Base-by-base conservation (phyloP, 2,797 vertebrate genomes). In the Sebastes minor region DNA sequence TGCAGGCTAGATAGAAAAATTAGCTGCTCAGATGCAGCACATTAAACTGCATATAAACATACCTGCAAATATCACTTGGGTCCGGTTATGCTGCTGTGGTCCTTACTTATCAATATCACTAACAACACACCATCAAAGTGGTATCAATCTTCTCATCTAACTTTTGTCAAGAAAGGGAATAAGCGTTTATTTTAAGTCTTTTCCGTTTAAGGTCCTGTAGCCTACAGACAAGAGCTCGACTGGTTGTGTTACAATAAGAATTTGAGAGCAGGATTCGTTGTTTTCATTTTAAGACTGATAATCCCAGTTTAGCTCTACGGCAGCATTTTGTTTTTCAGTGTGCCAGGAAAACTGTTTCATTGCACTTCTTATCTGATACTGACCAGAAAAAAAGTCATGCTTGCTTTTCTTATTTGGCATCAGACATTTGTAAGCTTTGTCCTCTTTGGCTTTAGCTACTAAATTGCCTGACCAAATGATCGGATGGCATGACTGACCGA, bases 281-380 rank as follows among this genome's bases (percentile, higher is more conserved):
- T 65, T 64, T 65, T 77, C 28, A 69, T 67, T 62, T 70, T 4
- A 74, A 59, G 28, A 69, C 49, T 70, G 70, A 74, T 52, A 60
- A 38, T 27, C 53, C 28, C 5, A 25, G 12, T 32, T 49, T 12
- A 30, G 6, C 30, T 57, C 32, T 14, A 9, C 13, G 18, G 57
- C 27, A 10, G 27, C 28, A 32, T 62, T 35, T 63, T 13, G 18
- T 46, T 16, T 25, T 46, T 42, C 23, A 27, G 22, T 13, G 59
- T 32, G 59, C 14, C 6, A 46, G 16, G 42, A 46, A 46, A 46
- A 46, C 42, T 52, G 16, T 52, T 52, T 52, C 16, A 52, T n/a
- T 52, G 46, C 46, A 52, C 46, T 9, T 52, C 46, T 52, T 8
- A 18, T 8, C 46, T n/a, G 46, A 49, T 49, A 49, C 18, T 49